A percentile compares a stretch with the other conserved stretches of the same genome.
Evolutionary conservation across 1,140 invertebrate genomes (phyloP).

Genomic region (Micrasema longulum): DNA sequence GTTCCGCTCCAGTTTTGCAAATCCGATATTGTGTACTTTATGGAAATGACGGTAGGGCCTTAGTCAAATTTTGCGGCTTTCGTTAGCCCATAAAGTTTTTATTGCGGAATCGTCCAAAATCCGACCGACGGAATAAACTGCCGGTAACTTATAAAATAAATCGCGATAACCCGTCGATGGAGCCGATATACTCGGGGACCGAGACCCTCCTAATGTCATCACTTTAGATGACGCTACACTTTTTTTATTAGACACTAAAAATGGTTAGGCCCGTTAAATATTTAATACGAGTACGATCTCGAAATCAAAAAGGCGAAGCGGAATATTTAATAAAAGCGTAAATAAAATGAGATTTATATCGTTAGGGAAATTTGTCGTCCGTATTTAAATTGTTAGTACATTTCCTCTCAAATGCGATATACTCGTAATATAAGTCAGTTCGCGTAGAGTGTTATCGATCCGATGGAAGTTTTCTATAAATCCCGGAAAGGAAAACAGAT

Average conservation of each 20-base stretch:
- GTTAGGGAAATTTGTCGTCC: not conserved
- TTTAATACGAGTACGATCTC: conserved; percentile 4
- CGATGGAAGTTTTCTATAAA: conserved; percentile 15
- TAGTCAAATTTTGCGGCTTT: conserved; percentile 35
- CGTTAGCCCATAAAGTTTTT: conserved; percentile 30
- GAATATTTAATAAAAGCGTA: conserved; percentile 12
- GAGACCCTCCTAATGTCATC: not conserved
- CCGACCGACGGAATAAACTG: conserved; percentile 10
- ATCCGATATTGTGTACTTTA: conserved; percentile 36
- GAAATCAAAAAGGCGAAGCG: not conserved
- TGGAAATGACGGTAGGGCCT: conserved; percentile 24
- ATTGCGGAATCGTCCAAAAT: conserved; percentile 28
- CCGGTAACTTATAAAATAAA: conserved; percentile 14
- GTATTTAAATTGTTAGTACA: too few species aligned
- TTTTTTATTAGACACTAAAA: conserved; percentile 25
- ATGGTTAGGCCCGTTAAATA: conserved; percentile 7
- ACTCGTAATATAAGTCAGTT: conserved; percentile 2
- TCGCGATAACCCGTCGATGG: conserved; percentile 28
- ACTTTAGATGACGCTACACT: conserved; percentile 4
- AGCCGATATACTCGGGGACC: conserved; percentile 5
- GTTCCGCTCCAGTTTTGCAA: not conserved
- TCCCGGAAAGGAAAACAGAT: conserved; percentile 21
- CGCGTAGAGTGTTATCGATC: conserved; percentile 22
- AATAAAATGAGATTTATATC: not conserved
- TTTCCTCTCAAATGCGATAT: not conserved